Conservation (phyloP, 2,888 invertebrate genomes). For the Pheosia gnoma region DNA sequence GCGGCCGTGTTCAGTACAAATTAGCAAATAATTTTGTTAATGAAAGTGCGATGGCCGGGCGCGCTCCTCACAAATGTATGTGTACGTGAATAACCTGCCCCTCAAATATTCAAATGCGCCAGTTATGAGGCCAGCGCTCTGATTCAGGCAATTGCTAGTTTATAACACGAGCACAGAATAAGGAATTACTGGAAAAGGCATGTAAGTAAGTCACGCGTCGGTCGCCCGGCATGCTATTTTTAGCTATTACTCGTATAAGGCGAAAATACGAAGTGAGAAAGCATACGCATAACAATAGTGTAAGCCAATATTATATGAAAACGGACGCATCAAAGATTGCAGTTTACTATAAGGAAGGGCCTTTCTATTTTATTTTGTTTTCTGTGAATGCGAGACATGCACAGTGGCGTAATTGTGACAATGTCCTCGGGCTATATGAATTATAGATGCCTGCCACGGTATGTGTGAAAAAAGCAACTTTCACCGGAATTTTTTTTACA, state of each 20-base stretch:
- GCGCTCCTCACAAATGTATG: conserved; percentile 52
- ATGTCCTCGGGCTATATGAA: conserved; percentile 58
- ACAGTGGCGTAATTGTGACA: conserved; percentile 51
- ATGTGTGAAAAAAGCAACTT: conserved; percentile 49
- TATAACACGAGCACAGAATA: conserved; percentile 26
- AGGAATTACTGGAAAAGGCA: too few relatives aligned
- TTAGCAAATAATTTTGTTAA: conserved; percentile 76
- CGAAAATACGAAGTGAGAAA: too few relatives aligned
- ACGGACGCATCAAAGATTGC: too few relatives aligned
- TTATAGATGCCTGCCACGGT: conserved; percentile 56
- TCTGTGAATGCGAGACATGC: conserved; percentile 20
- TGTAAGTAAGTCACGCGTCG: too few relatives aligned
- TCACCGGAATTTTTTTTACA: conserved; percentile 48
- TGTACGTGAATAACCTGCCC: conserved; percentile 36
- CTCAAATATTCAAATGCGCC: conserved; percentile 38
- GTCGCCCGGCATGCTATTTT: too few relatives aligned
- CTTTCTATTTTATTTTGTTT: too few relatives aligned
- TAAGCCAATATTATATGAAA: too few relatives aligned
- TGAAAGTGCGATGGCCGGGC: conserved; percentile 61
- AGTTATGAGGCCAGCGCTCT: conserved; percentile 48
- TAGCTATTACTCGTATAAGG: too few relatives aligned
- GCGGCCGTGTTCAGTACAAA: conserved; percentile 66
- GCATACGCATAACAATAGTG: too few relatives aligned
- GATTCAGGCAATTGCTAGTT: conserved; percentile 44
- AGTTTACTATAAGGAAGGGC: too few relatives aligned